These are phyloP conservation scores for Bombus balteatus DNA, from an alignment of 1,140 invertebrate genomes.

Conservation along the genomic window DNA sequence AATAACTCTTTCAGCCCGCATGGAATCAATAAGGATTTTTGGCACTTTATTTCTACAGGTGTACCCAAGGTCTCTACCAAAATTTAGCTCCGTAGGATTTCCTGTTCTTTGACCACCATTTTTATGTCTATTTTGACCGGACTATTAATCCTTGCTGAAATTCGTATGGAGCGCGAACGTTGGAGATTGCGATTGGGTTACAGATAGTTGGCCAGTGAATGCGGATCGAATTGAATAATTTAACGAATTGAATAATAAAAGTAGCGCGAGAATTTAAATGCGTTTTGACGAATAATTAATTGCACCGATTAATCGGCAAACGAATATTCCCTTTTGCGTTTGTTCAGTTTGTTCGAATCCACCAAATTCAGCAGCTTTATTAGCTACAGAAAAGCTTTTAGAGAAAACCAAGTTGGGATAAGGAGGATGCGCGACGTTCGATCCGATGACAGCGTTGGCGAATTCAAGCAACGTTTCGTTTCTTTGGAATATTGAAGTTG, in stretches of 20 bases:
- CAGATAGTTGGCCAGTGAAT: background rate
- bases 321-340: background rate
- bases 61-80: too few species aligned
- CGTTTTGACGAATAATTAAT: slow-evolving; percentile 7
- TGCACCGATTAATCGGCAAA: background rate
- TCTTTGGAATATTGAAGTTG: background rate
- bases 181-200: background rate
- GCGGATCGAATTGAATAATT: background rate
- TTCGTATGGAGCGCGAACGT: background rate
- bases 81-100: too few species aligned
- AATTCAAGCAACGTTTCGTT: background rate
- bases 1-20: too few species aligned
- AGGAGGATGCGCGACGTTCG: background rate
- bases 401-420: background rate
- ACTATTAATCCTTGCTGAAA: background rate
- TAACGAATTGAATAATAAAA: too few species aligned
- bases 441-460: background rate
- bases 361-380: too few species aligned
- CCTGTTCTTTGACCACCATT: too few species aligned
- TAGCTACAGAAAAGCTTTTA: background rate
- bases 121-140: too few species aligned
- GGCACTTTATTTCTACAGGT: too few species aligned
- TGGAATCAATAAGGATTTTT: too few species aligned
- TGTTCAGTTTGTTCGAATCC: too few species aligned
- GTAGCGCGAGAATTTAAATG: background rate